Evolutionary conservation across 2,797 vertebrate genomes (phyloP).

Genomic region (Ceryle rudis): DNA sequence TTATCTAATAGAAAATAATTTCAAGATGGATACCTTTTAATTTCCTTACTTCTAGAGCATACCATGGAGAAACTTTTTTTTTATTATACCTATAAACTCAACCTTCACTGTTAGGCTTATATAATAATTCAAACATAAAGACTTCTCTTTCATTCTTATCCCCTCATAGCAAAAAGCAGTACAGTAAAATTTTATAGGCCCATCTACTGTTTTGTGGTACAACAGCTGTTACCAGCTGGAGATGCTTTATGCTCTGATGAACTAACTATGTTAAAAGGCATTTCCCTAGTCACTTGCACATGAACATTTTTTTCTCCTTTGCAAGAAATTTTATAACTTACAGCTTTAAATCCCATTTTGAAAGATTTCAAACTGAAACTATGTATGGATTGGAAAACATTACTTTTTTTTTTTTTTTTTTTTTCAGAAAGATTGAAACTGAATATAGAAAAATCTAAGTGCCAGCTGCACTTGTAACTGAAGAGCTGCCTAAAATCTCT

Average conservation of each 20-base stretch:
- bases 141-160: conserved; percentile 8
- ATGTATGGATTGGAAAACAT: not conserved
- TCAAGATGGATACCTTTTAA: not conserved
- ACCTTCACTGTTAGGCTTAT: conserved; percentile 13
- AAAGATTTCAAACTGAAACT: not conserved
- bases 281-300: conserved; percentile 9
- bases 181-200: conserved; percentile 8
- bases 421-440: not conserved
- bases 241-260: not conserved
- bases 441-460: not conserved
- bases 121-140: conserved; percentile 2
- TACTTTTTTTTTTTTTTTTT: not conserved
- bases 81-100: not conserved
- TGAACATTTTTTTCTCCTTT: not conserved
- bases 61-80: conserved; percentile 29
- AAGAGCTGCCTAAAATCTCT: not conserved
- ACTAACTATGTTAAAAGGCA: conserved; percentile 10
- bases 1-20: not conserved
- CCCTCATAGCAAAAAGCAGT: conserved; percentile 32
- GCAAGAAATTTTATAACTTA: not conserved
- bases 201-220: not conserved
- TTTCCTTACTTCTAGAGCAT: not conserved
- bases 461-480: not conserved
- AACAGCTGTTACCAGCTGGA: conserved; percentile 54
- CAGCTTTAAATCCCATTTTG: not conserved